phyloP scores from a whole-genome alignment of 1,140 invertebrate species.

The Solenopsis invicta region DNA sequence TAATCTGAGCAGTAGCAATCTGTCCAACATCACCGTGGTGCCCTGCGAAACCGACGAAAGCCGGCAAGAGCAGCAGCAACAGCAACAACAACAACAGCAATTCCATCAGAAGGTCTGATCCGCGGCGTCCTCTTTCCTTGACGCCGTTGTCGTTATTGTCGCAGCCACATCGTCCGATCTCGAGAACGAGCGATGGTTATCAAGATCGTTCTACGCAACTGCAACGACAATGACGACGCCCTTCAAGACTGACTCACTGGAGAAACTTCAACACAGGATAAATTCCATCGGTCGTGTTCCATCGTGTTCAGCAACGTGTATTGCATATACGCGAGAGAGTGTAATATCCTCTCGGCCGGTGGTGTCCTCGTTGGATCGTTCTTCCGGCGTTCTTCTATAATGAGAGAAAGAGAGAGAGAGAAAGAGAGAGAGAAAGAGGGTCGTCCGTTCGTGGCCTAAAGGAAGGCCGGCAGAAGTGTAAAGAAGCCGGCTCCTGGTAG shows the following conservation, averaged over 20 bases:
- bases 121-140: slow-evolving; percentile 67
- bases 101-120: slow-evolving; percentile 82
- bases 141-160: slow-evolving; percentile 63
- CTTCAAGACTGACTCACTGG: slow-evolving; percentile 76
- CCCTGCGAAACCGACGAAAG: slow-evolving; percentile 84
- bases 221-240: slow-evolving; percentile 64
- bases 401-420: neutral
- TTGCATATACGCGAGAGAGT: slow-evolving; percentile 1
- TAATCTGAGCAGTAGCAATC: slow-evolving; percentile 83
- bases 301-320: slow-evolving; percentile 42
- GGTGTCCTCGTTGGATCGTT: slow-evolving; percentile 46
- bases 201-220: slow-evolving; percentile 25
- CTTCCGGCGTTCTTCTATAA: slow-evolving; percentile 57
- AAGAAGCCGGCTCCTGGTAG: slow-evolving; percentile 37
- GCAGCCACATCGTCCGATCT: slow-evolving; percentile 42
- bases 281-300: slow-evolving; percentile 38
- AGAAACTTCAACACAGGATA: slow-evolving; percentile 67
- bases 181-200: slow-evolving; percentile 57
- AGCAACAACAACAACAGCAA: slow-evolving; percentile 71
- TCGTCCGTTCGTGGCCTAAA: slow-evolving; percentile 63
- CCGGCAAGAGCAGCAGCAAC: slow-evolving; percentile 79
- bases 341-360: slow-evolving; percentile 37
- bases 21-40: slow-evolving; percentile 84
- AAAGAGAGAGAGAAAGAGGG: slow-evolving; percentile 22
- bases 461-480: slow-evolving; percentile 29